Conservation (phyloP, 2,888 invertebrate species). For the Nomada ruficornis region DNA sequence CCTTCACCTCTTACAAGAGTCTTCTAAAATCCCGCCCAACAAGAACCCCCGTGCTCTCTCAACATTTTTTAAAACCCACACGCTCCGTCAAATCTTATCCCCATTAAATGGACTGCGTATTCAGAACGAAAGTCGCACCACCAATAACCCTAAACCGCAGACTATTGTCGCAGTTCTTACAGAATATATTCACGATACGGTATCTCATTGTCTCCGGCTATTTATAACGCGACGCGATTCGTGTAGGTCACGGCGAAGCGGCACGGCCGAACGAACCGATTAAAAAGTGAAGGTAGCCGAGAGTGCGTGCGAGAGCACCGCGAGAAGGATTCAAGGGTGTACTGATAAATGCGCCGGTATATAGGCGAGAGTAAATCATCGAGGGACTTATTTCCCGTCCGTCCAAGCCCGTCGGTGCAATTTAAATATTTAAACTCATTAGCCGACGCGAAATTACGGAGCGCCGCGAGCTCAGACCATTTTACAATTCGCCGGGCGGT, state of each 20-base stretch:
- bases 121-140: neutral
- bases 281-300: constrained; percentile 56
- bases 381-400: constrained; percentile 14
- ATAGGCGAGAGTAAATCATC: constrained; percentile 58
- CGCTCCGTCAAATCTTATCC: neutral
- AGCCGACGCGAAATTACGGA: constrained; percentile 36
- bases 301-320: constrained; percentile 7
- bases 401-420: constrained; percentile 25
- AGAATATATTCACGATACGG: constrained; percentile 36
- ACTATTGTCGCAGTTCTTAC: constrained; percentile 35
- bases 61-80: no score
- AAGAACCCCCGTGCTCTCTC: no score
- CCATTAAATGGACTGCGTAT: neutral
- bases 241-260: constrained; percentile 33
- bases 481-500: constrained; percentile 8
- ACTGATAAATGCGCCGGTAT: constrained; percentile 52
- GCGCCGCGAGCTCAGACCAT: constrained; percentile 11
- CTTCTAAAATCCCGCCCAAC: no score
- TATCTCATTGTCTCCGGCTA: constrained; percentile 52
- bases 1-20: no score
- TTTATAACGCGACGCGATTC: constrained; percentile 52
- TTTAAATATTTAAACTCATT: constrained; percentile 60
- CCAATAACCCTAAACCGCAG: constrained; percentile 6
- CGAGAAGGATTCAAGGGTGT: constrained; percentile 40
- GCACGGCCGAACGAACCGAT: constrained; percentile 49